Conservation (phyloP, 2,888 invertebrate genomes). For the Ormyrus nitidulus region DNA sequence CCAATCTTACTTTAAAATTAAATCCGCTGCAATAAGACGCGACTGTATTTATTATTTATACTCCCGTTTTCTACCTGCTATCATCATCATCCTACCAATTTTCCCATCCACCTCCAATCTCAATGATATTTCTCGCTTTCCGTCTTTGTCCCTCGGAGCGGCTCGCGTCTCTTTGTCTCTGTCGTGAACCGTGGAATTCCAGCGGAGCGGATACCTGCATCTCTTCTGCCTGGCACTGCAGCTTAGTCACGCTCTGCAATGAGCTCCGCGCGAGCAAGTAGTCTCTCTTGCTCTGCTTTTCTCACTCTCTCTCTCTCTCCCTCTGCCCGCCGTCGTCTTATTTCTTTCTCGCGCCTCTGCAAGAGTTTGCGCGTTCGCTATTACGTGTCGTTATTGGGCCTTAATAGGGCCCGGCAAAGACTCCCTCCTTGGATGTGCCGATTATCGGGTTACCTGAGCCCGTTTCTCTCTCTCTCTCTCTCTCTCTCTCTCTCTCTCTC, state of each 20-base stretch:
- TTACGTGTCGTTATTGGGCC: conserved; percentile 70
- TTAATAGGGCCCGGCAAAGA: conserved; percentile 67
- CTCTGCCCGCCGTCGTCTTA: conserved; percentile 2
- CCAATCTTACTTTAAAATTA: not conserved
- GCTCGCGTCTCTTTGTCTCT: conserved; percentile 42
- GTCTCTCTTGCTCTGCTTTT: conserved; percentile 9
- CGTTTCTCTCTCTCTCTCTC: not conserved
- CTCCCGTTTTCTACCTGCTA: not conserved
- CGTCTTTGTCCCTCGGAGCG: conserved; percentile 13
- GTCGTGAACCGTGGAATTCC: conserved; percentile 58
- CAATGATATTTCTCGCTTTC: conserved; percentile 18
- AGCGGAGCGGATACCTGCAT: conserved; percentile 54
- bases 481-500: conserved; percentile 7
- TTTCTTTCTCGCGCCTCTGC: conserved; percentile 44
- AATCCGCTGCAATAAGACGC: not conserved
- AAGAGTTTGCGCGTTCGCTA: conserved; percentile 59
- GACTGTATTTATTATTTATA: conserved; percentile 23
- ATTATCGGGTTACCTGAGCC: conserved; percentile 69
- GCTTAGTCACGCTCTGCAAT: conserved; percentile 71
- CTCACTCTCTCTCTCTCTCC: not conserved
- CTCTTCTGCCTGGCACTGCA: conserved; percentile 50
- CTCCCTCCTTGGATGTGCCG: conserved; percentile 67
- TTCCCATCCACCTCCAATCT: conserved; percentile 9
- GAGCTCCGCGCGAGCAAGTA: conserved; percentile 59
- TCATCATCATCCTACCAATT: conserved; percentile 20